These are phyloP conservation scores for Phainopepla nitens DNA, from an alignment of 2,113 vertebrate genomes.

Conservation along the genomic window DNA sequence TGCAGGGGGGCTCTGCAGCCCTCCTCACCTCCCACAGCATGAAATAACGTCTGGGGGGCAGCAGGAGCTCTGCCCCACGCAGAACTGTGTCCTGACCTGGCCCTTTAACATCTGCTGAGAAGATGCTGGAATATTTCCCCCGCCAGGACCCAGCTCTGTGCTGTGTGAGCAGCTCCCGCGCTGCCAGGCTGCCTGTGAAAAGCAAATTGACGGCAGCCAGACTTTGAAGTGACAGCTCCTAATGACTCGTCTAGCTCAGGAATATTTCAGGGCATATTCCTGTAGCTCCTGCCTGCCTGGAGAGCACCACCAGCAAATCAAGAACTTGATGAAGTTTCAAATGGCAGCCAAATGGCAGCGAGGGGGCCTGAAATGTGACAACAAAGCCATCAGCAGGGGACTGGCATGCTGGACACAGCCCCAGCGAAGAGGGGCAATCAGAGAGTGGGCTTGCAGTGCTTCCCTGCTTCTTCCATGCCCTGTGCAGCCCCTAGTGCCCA, in stretches of 20 bases:
- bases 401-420: accelerated
- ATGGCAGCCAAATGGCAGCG: not conserved
- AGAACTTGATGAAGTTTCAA: not conserved
- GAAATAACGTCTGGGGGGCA: not conserved
- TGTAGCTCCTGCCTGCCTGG: not conserved
- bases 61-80: not conserved
- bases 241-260: not conserved
- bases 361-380: not conserved
- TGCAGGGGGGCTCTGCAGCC: not conserved
- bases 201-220: not conserved
- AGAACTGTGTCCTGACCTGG: not conserved
- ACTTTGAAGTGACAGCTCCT: constrained; percentile 7
- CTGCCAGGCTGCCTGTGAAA: not conserved
- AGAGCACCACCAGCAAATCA: not conserved
- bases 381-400: not conserved
- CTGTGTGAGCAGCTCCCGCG: not conserved
- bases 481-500: not conserved
- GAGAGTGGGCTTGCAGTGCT: not conserved
- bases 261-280: not conserved
- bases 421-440: not conserved
- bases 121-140: not conserved
- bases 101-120: not conserved
- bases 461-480: not conserved
- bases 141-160: not conserved
- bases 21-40: not conserved